phyloP scores from a whole-genome alignment of 2,797 vertebrate genomes.

The Sebastes diploproa region DNA sequence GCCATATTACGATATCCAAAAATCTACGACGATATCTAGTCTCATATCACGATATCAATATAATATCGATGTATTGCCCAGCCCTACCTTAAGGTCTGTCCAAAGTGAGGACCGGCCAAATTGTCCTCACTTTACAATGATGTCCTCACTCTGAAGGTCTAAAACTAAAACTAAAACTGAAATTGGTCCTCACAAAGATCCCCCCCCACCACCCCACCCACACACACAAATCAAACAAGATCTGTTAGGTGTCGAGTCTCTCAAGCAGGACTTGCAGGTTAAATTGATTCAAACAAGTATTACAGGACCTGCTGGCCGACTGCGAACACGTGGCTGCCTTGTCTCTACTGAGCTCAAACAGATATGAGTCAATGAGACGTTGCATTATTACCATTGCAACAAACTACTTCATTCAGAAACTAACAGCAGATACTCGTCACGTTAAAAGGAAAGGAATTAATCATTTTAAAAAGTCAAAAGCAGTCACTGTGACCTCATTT shows the following conservation, averaged over 20 bases:
- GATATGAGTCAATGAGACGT: background rate
- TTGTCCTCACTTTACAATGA: too few species aligned
- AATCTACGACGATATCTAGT: too few species aligned
- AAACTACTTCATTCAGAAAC: background rate
- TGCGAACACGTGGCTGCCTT: constrained; percentile 29
- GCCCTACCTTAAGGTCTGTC: too few species aligned
- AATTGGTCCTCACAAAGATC: too few species aligned
- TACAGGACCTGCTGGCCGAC: constrained; percentile 46
- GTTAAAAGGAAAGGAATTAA: background rate
- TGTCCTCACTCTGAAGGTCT: too few species aligned
- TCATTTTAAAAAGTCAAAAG: background rate
- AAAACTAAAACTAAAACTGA: too few species aligned
- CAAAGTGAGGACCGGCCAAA: too few species aligned
- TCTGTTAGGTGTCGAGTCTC: background rate
- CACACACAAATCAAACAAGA: background rate
- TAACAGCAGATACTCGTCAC: background rate
- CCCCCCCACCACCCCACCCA: too few species aligned
- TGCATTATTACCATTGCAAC: background rate
- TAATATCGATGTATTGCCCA: background rate
- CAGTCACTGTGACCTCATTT: background rate
- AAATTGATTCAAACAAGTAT: constrained; percentile 50
- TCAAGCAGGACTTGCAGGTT: constrained; percentile 10
- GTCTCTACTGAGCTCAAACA: background rate
- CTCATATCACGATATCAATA: background rate
- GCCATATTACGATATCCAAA: too few species aligned